Evolutionary conservation across 2,797 vertebrate genomes (phyloP).

Genomic region (Xerus rutilus): DNA sequence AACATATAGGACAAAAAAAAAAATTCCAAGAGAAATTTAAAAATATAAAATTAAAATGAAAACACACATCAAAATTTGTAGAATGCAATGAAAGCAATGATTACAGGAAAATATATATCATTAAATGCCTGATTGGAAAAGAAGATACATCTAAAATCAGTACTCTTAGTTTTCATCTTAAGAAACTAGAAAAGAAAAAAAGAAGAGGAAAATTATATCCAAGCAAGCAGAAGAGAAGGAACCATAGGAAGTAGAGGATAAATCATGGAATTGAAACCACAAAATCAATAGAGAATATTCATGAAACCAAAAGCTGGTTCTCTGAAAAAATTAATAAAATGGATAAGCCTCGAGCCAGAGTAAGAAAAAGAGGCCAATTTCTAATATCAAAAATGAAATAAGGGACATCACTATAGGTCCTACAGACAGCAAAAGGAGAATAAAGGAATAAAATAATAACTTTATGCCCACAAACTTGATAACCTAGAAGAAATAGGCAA

Average conservation of each 20-base stretch:
- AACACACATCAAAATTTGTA: neutral
- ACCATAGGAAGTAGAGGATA: neutral
- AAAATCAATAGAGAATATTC: neutral
- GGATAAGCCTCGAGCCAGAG: neutral
- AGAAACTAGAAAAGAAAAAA: neutral
- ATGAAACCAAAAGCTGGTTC: neutral
- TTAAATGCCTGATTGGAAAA: neutral
- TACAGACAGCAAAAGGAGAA: neutral
- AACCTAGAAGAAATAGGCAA: neutral
- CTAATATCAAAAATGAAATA: neutral
- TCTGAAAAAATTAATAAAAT: neutral
- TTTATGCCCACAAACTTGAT: neutral
- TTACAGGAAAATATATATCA: neutral
- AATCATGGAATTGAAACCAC: neutral
- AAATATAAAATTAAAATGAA: no score
- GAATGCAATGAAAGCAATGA: neutral
- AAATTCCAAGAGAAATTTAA: no score
- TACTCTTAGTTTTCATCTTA: neutral
- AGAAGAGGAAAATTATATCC: neutral
- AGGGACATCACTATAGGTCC: no score
- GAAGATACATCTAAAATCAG: neutral
- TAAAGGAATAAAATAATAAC: neutral
- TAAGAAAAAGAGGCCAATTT: neutral
- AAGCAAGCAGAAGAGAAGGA: neutral
- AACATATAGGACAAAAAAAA: neutral